phyloP scores from a whole-genome alignment of 1,140 invertebrate genomes.

The Tribolium madens region DNA sequence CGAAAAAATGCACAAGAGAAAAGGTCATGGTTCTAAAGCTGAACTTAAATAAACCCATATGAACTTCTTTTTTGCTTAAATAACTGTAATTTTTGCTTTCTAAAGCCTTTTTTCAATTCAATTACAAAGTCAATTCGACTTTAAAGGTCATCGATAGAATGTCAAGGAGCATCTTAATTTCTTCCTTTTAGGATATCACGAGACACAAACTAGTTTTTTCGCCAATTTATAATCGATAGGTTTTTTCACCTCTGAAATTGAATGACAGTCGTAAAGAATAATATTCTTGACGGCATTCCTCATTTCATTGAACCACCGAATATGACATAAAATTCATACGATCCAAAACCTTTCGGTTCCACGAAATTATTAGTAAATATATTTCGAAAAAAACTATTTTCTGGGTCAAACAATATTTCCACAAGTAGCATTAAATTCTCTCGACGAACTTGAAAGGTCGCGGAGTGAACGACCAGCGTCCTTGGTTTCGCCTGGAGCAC shows the following conservation, averaged over 20 bases:
- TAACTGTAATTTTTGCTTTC: not conserved
- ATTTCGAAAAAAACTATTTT: not conserved
- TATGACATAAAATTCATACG: not conserved
- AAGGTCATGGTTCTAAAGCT: constrained; percentile 8
- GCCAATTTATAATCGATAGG: not conserved
- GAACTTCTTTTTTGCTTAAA: not conserved
- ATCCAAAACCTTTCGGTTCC: constrained; percentile 17
- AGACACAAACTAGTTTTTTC: constrained; percentile 5
- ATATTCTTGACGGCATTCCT: constrained; percentile 28
- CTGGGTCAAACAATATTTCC: constrained; percentile 16
- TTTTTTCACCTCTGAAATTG: not conserved
- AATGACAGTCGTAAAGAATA: constrained; percentile 13
- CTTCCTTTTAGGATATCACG: constrained; percentile 3
- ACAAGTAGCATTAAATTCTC: not conserved
- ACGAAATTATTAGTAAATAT: not conserved
- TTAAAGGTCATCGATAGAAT: constrained; percentile 7
- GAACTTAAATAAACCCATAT: not conserved
- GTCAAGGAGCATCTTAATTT: constrained; percentile 20
- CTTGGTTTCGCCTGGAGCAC: constrained; percentile 43
- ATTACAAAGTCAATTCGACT: not conserved
- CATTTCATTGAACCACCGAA: constrained; percentile 9
- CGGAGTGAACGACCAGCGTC: constrained; percentile 56
- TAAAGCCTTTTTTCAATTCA: not conserved
- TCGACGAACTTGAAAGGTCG: constrained; percentile 58
- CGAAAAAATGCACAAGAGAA: constrained; percentile 2